Evolutionary conservation across 2,888 invertebrate species (phyloP).

Genomic region (Pseudoips prasinana): DNA sequence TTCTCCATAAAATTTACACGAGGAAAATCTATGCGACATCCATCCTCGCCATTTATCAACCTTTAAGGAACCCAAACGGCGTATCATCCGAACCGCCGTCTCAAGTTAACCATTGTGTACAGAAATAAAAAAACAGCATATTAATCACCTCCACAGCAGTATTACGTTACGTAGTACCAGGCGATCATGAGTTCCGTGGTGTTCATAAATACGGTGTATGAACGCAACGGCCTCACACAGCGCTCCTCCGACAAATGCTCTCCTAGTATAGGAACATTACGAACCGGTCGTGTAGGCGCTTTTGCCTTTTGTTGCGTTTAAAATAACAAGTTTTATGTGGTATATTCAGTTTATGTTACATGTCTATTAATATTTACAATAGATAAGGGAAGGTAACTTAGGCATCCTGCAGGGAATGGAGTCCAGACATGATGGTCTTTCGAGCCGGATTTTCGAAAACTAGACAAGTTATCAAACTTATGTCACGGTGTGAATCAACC

Average conservation of each 20-base stretch:
- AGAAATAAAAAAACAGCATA: constrained; percentile 42
- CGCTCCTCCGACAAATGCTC: constrained; percentile 65
- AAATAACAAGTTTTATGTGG: constrained; percentile 33
- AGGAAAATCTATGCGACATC: too few relatives aligned
- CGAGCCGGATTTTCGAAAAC: too few relatives aligned
- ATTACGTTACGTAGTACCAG: constrained; percentile 65
- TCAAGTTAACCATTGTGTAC: constrained; percentile 23
- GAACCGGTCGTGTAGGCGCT: constrained; percentile 61
- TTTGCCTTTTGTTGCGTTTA: constrained; percentile 41
- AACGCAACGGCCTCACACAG: constrained; percentile 66
- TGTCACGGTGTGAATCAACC: too few relatives aligned
- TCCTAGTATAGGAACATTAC: constrained; percentile 42
- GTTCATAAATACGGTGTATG: constrained; percentile 75
- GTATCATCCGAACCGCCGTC: constrained; percentile 8
- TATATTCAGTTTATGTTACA: constrained; percentile 33
- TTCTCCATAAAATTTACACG: too few relatives aligned
- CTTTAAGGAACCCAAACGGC: too few relatives aligned
- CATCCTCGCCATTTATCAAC: too few relatives aligned
- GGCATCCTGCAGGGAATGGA: constrained; percentile 8
- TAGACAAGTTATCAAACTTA: too few relatives aligned
- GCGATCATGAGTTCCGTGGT: constrained; percentile 57
- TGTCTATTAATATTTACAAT: constrained; percentile 35
- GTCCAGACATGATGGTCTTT: too few relatives aligned
- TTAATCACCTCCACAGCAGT: constrained; percentile 61
- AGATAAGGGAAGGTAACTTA: constrained; percentile 23